Percentiles rank a stretch among this genome's conserved stretches.
These are phyloP conservation scores for Globicephala melas DNA, from an alignment of 2,113 vertebrate genomes.

Conservation along the genomic window DNA sequence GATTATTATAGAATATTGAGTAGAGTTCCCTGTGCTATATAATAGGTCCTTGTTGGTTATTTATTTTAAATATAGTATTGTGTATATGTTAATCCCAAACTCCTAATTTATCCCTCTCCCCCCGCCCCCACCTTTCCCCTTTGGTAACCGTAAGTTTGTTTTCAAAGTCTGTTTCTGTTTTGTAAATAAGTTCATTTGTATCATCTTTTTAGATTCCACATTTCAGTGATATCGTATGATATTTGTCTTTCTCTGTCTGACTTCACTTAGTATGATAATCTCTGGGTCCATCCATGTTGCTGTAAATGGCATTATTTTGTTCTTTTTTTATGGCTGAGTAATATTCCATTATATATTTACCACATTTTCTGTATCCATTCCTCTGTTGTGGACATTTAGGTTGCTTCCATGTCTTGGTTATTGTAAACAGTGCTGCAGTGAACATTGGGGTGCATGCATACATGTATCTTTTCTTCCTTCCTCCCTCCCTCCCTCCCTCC, in stretches of 20 bases:
- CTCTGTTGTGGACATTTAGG: neutral
- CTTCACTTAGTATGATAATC: too few species aligned
- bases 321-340: neutral
- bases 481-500: neutral
- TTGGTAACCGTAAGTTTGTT: too few species aligned
- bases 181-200: too few species aligned
- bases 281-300: too few species aligned
- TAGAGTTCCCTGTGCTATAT: neutral
- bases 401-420: neutral
- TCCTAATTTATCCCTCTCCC: too few species aligned
- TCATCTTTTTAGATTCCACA: too few species aligned
- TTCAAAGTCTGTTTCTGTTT: too few species aligned
- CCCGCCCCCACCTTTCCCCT: too few species aligned
- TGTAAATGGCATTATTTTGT: too few species aligned
- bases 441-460: neutral
- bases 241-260: too few species aligned
- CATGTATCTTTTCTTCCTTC: neutral
- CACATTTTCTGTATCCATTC: neutral
- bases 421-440: neutral
- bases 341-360: neutral
- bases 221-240: too few species aligned
- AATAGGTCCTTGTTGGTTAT: neutral
- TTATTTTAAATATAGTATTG: neutral
- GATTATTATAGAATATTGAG: neutral
- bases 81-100: too few species aligned